A percentile compares a stretch with the other conserved stretches of the same genome.
Conservation (phyloP, 1,140 invertebrate species). For the Agraylea sexmaculata region DNA sequence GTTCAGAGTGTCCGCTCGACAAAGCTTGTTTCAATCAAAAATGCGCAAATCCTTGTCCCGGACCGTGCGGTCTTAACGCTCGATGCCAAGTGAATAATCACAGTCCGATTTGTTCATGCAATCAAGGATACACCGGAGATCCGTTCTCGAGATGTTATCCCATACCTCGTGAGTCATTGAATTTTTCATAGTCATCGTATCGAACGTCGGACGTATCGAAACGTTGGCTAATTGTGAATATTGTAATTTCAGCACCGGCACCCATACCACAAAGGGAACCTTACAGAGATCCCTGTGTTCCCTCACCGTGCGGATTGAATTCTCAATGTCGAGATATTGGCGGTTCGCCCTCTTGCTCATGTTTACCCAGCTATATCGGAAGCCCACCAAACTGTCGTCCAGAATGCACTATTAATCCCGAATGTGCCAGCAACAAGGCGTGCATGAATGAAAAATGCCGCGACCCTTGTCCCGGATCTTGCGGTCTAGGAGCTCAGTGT, state of each 20-base stretch:
- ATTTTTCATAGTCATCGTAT: too few relatives aligned
- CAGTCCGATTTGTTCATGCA: slow-evolving; percentile 47
- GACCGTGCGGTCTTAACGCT: slow-evolving; percentile 48
- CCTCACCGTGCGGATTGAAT: slow-evolving; percentile 60
- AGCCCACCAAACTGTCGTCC: slow-evolving; percentile 59
- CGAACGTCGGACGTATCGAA: too few relatives aligned
- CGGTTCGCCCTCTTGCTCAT: slow-evolving; percentile 54
- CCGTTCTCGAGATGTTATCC: slow-evolving; percentile 48
- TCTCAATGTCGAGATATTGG: slow-evolving; percentile 53
- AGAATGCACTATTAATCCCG: slow-evolving; percentile 60
- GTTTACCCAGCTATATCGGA: slow-evolving; percentile 52
- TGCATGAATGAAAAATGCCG: slow-evolving; percentile 59
- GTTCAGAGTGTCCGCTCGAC: slow-evolving; percentile 48
- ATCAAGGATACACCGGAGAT: slow-evolving; percentile 50
- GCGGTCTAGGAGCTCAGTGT: slow-evolving; percentile 52
- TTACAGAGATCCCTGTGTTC: slow-evolving; percentile 53
- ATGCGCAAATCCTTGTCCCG: slow-evolving; percentile 50
- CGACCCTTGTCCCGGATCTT: slow-evolving; percentile 59
- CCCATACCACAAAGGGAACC: slow-evolving; percentile 21
- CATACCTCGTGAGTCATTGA: slow-evolving; percentile 27
- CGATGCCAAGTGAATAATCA: slow-evolving; percentile 53
- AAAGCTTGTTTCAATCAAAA: slow-evolving; percentile 50
- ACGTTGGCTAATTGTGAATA: too few relatives aligned
- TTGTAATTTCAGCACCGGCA: slow-evolving; percentile 27
- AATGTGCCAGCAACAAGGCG: slow-evolving; percentile 52